Base-by-base conservation (phyloP, 1,140 invertebrate genomes). In the Drosophila nikananu region DNA sequence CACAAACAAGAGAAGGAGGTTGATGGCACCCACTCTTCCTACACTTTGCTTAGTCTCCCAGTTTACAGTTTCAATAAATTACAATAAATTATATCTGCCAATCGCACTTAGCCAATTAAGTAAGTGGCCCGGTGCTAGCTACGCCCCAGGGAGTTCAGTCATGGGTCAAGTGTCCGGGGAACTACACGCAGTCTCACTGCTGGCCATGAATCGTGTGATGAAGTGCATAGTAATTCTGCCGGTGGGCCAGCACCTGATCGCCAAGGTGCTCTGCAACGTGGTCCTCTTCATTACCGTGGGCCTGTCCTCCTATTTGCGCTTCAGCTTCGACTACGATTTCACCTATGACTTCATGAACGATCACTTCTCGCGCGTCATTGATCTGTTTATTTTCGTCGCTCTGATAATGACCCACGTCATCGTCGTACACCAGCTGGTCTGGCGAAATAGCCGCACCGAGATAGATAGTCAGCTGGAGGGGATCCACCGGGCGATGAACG, bases 241-340 rank as follows among this genome's bases (percentile, higher is more conserved):
- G 10, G 39, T 65, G 8, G 17, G 54, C 2, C 35, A 57, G 0
- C 23, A 49, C 5, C 0, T 58, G 12, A 10, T 30, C 6, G n/a
- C 67, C 8, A 90, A 75, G 37, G 13, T 81, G 4, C 8, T 81
- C 2, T 72, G 87, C 17, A 59, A 44, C 15, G 1, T 60, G 1
- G 15, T 17, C 0, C 23, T 81, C 0, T 1, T 58, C 0, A 12
- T 44, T 1, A 51, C 59, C 30, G 19, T 81, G 8, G 30, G 8
- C 1, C 9, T 44, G 1, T 12, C 46, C 2, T 1, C 46, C 1
- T 25, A 49, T 0, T 72, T 64, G 54, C 64, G 74, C 6, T 72
- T 90, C 7, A 65, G 51, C 10, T 84, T 84, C 7, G 62, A 84
- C 17, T 89, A 90, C 9, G 55, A 64, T 0, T 73, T 87, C 1